A percentile compares a stretch with the other conserved stretches of the same genome.
These are phyloP conservation scores for Clinocottus analis DNA, from an alignment of 2,113 vertebrate genomes.

Conservation along the genomic window DNA sequence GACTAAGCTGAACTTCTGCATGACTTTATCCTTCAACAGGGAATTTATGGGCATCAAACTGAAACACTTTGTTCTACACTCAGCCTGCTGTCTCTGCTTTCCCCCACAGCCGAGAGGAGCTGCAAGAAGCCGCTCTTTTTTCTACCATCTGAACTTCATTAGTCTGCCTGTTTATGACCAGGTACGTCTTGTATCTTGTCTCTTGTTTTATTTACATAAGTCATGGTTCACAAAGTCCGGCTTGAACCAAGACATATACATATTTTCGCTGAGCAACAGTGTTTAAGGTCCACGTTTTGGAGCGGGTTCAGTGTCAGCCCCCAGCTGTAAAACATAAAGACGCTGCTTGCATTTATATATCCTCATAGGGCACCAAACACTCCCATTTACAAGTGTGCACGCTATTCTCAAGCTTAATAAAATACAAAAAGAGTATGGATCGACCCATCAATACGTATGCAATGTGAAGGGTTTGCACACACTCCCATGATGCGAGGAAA, in stretches of 20 bases:
- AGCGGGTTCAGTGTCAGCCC: not conserved
- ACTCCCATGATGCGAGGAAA: not conserved
- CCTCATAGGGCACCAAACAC: not conserved
- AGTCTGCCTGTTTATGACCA: slow-evolving; percentile 48
- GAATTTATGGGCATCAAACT: slow-evolving; percentile 58
- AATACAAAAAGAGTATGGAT: not conserved
- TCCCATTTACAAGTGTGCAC: slow-evolving; percentile 6
- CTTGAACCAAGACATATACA: slow-evolving; percentile 1
- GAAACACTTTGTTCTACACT: slow-evolving; percentile 59
- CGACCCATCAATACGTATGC: not conserved
- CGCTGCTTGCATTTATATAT: not conserved
- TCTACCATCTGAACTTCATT: slow-evolving; percentile 70
- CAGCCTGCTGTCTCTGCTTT: slow-evolving; percentile 43
- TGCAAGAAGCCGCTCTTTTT: slow-evolving; percentile 21
- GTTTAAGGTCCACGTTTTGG: slow-evolving; percentile 11
- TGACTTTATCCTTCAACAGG: slow-evolving; percentile 34
- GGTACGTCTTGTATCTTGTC: slow-evolving; percentile 54
- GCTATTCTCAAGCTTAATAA: slow-evolving; percentile 3
- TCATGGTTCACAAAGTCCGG: slow-evolving; percentile 41
- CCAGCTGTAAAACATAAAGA: not conserved
- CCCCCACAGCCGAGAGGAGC: slow-evolving; percentile 43
- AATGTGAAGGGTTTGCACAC: not conserved
- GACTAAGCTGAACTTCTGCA: slow-evolving; percentile 40
- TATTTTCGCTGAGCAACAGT: not conserved
- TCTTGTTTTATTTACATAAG: slow-evolving; percentile 35